phyloP scores from a whole-genome alignment of 2,797 vertebrate species.

The Tarsius wallacei region DNA sequence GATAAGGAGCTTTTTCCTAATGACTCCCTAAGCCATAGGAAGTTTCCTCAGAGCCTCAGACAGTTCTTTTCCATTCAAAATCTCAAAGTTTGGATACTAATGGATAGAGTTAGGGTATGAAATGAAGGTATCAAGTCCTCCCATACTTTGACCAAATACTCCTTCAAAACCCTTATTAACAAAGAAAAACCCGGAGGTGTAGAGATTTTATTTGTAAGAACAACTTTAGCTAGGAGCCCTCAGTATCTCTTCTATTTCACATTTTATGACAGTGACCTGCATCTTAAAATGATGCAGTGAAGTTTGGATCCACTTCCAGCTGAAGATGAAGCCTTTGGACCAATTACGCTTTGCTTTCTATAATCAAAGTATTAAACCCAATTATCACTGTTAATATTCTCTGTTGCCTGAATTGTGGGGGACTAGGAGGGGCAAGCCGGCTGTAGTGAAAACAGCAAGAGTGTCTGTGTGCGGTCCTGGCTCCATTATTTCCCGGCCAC shows the following conservation, averaged over 20 bases:
- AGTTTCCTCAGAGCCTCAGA: conserved; percentile 62
- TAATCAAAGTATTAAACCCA: not conserved
- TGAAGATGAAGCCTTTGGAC: not conserved
- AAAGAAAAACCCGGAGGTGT: not conserved
- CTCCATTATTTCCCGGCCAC: not conserved
- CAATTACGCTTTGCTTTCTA: not conserved
- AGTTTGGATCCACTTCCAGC: not conserved
- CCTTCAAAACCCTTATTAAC: not conserved
- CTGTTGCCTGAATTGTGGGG: not conserved
- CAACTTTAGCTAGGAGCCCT: not conserved
- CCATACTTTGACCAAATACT: not conserved
- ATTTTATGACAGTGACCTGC: not conserved
- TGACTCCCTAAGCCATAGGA: conserved; percentile 68
- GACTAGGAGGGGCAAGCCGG: not conserved
- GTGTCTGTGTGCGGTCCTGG: not conserved
- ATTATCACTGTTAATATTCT: not conserved
- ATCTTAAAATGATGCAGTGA: conserved; percentile 42
- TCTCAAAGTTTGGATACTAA: conserved; percentile 52
- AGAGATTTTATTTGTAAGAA: not conserved
- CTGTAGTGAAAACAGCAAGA: not conserved
- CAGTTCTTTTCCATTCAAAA: not conserved
- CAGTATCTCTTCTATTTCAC: not conserved
- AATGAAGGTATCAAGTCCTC: conserved; percentile 6
- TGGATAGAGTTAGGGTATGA: conserved; percentile 36
- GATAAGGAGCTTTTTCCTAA: conserved; percentile 73